phyloP scores from a whole-genome alignment of 35 echinoderm and acorn worm species.

The Lytechinus variegatus region DNA sequence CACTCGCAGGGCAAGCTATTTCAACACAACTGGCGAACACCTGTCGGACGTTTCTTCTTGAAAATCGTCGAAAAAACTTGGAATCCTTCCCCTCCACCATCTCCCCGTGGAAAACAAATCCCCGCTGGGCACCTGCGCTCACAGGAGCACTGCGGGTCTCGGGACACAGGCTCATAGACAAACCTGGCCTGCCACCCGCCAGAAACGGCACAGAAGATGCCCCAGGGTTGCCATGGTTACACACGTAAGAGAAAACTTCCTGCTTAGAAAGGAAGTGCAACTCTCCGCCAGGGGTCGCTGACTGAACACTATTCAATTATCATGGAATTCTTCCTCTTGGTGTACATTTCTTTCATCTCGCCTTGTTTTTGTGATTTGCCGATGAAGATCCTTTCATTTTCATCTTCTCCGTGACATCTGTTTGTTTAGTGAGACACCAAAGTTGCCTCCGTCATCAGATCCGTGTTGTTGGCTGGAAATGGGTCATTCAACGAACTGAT shows the following conservation, averaged over 20 bases:
- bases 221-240: neutral
- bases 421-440: neutral
- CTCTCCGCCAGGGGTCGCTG: neutral
- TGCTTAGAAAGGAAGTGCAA: neutral
- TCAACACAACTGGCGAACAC: neutral
- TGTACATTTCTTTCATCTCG: neutral
- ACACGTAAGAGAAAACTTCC: neutral
- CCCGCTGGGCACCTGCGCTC: neutral
- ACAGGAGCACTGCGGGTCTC: neutral
- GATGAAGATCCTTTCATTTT: neutral
- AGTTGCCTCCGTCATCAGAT: slow-evolving; percentile 5
- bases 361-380: neutral
- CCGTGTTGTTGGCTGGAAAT: neutral
- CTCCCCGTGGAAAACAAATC: neutral
- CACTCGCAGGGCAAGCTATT: neutral
- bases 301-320: neutral
- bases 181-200: neutral
- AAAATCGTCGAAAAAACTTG: neutral
- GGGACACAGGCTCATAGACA: neutral
- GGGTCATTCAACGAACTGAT: neutral
- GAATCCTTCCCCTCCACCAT: neutral
- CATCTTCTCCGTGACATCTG: neutral
- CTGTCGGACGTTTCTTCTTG: neutral
- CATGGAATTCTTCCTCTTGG: neutral
- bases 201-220: neutral